Percentiles rank a stretch among this genome's conserved stretches.
These are phyloP conservation scores for Dynastes maya DNA, from an alignment of 2,888 invertebrate species.

Conservation along the genomic window DNA sequence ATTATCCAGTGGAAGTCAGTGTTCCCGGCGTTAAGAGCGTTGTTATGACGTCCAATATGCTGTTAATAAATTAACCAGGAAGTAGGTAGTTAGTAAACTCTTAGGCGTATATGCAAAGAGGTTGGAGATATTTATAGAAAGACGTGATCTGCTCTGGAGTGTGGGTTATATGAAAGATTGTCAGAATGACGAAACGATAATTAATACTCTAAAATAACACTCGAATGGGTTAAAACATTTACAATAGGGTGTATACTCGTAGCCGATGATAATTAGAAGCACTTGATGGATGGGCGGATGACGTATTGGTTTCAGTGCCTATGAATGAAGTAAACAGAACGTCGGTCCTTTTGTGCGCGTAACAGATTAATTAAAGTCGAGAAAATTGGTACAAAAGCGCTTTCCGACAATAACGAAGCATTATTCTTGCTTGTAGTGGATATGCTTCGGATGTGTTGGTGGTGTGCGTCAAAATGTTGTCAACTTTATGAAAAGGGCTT, in stretches of 20 bases:
- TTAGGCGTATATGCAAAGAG: conserved; percentile 7
- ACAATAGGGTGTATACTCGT: conserved; percentile 1
- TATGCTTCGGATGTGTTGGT: neutral
- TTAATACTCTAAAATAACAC: conserved; percentile 43
- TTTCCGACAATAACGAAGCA: neutral
- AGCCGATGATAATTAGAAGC: conserved; percentile 32
- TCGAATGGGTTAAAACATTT: conserved; percentile 38
- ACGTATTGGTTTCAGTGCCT: conserved; percentile 28
- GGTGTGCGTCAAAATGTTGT: neutral
- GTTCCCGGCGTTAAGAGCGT: neutral
- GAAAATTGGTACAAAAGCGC: conserved; percentile 25
- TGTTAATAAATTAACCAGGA: conserved; percentile 42
- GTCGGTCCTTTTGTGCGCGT: neutral
- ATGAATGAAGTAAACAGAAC: conserved; percentile 17
- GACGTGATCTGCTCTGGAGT: neutral
- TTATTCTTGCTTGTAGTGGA: neutral
- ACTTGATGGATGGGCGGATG: conserved; percentile 20
- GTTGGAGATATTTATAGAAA: conserved; percentile 4
- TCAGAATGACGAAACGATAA: conserved; percentile 15
- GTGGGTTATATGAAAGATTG: neutral
- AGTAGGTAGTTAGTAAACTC: conserved; percentile 41
- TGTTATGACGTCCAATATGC: conserved; percentile 37
- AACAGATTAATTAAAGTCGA: conserved; percentile 31
- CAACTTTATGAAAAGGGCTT: neutral
- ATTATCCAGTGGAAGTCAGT: neutral